These are phyloP conservation scores for Geophilus truncorum DNA, from an alignment of 2,888 invertebrate species.

Conservation along the genomic window DNA sequence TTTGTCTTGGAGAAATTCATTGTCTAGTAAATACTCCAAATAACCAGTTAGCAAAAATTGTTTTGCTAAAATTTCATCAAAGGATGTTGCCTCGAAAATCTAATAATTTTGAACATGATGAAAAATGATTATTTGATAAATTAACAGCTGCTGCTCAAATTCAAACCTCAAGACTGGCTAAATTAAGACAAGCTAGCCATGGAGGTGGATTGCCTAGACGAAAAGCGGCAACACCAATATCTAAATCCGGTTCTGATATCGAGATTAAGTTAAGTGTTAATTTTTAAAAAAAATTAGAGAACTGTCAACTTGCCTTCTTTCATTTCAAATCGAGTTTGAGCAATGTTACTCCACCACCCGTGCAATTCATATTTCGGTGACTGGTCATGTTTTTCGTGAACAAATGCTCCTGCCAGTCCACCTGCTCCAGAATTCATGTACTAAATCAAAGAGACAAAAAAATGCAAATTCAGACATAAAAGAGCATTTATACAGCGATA, in stretches of 20 bases:
- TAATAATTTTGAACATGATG: constrained; percentile 40
- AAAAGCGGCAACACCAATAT: constrained; percentile 52
- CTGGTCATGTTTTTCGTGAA: constrained; percentile 51
- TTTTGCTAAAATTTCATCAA: constrained; percentile 48
- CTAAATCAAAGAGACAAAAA: constrained; percentile 40
- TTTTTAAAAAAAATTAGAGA: too few species aligned
- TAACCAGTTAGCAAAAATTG: constrained; percentile 55
- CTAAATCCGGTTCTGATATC: constrained; percentile 49
- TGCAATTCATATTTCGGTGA: constrained; percentile 44
- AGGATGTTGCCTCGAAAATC: constrained; percentile 52
- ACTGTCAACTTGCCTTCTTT: constrained; percentile 48
- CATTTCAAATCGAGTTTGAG: constrained; percentile 54
- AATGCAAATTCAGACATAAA: not conserved
- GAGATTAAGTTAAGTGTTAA: constrained; percentile 30
- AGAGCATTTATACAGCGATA: not conserved
- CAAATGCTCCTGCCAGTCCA: constrained; percentile 52
- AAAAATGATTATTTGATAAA: not conserved
- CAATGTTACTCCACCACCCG: constrained; percentile 58
- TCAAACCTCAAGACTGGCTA: constrained; percentile 39
- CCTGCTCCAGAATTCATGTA: constrained; percentile 54
- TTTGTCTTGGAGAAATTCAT: constrained; percentile 22
- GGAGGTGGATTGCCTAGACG: constrained; percentile 55
- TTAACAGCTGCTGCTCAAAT: not conserved
- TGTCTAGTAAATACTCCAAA: constrained; percentile 51
- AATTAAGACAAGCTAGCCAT: constrained; percentile 44